These are phyloP conservation scores for Ondatra zibethicus DNA, from an alignment of 2,113 vertebrate species.

Conservation along the genomic window DNA sequence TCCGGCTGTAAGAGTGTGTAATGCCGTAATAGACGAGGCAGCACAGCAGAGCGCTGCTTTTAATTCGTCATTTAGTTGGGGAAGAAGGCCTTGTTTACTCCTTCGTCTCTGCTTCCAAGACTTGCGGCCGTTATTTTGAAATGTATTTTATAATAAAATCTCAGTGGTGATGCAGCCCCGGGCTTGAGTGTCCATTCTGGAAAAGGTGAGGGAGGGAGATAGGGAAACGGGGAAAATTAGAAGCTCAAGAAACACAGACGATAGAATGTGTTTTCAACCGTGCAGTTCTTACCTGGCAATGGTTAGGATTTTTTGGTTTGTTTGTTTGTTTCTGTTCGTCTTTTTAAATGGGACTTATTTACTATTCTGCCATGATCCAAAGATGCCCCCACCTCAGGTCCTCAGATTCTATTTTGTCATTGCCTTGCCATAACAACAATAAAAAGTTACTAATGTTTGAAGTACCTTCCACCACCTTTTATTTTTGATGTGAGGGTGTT, in stretches of 20 bases:
- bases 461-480: neutral
- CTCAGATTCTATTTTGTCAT: slow-evolving; percentile 61
- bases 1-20: slow-evolving; percentile 63
- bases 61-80: slow-evolving; percentile 87
- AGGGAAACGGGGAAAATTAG: neutral
- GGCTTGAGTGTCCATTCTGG: slow-evolving; percentile 84
- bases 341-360: neutral
- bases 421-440: neutral
- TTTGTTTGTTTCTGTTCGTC: neutral
- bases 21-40: slow-evolving; percentile 84
- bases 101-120: slow-evolving; percentile 83
- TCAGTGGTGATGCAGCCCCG: slow-evolving; percentile 83
- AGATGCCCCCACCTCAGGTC: neutral
- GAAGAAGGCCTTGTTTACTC: slow-evolving; percentile 86
- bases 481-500: neutral
- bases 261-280: slow-evolving; percentile 74
- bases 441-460: neutral
- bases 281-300: slow-evolving; percentile 63
- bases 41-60: slow-evolving; percentile 85
- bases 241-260: slow-evolving; percentile 77
- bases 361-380: slow-evolving; percentile 21
- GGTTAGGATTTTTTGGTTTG: slow-evolving; percentile 46
- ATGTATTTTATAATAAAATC: slow-evolving; percentile 89
- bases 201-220: slow-evolving; percentile 48
- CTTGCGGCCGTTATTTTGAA: slow-evolving; percentile 87